Evolutionary conservation across 53 echinoderm and acorn worm genomes (phyloP).

Genomic region (Hippasteria phrygiana): DNA sequence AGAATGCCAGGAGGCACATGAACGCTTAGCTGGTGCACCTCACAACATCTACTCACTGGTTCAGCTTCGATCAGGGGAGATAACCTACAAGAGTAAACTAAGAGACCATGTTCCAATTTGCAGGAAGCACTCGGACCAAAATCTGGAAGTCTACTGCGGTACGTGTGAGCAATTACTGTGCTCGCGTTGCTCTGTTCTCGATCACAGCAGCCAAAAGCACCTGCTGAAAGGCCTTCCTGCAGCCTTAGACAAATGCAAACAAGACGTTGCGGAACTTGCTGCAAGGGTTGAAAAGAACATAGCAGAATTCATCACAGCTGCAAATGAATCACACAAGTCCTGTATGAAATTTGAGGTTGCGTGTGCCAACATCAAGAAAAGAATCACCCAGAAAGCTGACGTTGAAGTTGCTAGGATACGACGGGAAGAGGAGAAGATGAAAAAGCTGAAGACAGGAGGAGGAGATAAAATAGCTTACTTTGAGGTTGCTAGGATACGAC

Average conservation of each 20-base stretch:
- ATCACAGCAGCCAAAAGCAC: neutral
- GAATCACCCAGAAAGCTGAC: constrained; percentile 1
- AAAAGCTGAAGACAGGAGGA: neutral
- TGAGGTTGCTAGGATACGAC: constrained; percentile 3
- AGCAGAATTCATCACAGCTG: neutral
- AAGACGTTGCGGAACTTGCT: neutral
- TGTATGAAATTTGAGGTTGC: neutral
- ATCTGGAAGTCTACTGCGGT: neutral
- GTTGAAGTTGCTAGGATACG: neutral
- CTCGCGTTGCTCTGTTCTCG: neutral
- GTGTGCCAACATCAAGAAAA: neutral
- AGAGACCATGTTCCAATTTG: neutral
- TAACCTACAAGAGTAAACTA: constrained; percentile 1
- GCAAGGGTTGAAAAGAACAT: neutral
- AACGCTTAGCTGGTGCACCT: neutral
- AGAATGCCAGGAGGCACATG: constrained; percentile 24
- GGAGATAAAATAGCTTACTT: no score
- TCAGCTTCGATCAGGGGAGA: neutral
- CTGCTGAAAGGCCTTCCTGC: neutral
- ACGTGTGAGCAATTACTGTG: neutral
- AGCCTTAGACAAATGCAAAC: constrained; percentile 19
- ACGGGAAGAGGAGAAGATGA: neutral
- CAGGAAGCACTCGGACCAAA: neutral
- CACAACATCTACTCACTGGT: constrained; percentile 1
- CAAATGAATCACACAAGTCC: neutral